Conservation (phyloP, 1,140 invertebrate genomes). For the Anastatus disparis region DNA sequence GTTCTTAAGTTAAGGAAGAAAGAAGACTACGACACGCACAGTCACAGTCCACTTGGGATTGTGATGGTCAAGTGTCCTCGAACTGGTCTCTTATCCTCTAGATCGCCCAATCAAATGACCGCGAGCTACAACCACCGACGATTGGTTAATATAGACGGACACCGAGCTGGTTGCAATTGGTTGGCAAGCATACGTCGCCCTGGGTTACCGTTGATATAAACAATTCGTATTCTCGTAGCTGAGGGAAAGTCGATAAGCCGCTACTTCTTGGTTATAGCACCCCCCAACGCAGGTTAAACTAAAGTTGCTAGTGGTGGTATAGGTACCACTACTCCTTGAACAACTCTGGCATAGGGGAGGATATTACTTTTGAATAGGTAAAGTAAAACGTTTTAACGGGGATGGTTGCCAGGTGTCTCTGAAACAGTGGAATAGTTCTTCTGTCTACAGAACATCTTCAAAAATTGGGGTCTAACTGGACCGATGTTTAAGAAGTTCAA, state of each 20-base stretch:
- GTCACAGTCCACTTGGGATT: constrained; percentile 58
- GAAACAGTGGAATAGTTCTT: no score
- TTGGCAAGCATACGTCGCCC: constrained; percentile 56
- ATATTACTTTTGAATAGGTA: no score
- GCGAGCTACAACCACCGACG: constrained; percentile 49
- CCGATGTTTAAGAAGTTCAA: no score
- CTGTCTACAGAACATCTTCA: no score
- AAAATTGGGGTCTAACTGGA: no score
- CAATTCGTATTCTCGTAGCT: constrained; percentile 54
- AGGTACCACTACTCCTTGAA: not conserved
- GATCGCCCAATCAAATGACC: constrained; percentile 66
- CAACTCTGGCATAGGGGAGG: no score
- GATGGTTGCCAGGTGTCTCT: no score
- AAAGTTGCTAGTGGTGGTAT: not conserved
- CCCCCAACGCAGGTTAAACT: not conserved
- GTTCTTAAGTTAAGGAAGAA: no score
- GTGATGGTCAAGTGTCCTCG: constrained; percentile 56
- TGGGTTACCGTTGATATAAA: constrained; percentile 66
- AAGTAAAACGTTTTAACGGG: no score
- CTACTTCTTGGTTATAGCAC: constrained; percentile 7
- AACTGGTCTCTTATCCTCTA: constrained; percentile 65
- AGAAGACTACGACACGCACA: constrained; percentile 47
- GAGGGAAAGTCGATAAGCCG: constrained; percentile 58
- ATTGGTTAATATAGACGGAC: constrained; percentile 59
- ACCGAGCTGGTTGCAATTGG: constrained; percentile 63